Evolutionary conservation across 2,113 vertebrate species (phyloP).

Genomic region (Hippocampus guttulatus): DNA sequence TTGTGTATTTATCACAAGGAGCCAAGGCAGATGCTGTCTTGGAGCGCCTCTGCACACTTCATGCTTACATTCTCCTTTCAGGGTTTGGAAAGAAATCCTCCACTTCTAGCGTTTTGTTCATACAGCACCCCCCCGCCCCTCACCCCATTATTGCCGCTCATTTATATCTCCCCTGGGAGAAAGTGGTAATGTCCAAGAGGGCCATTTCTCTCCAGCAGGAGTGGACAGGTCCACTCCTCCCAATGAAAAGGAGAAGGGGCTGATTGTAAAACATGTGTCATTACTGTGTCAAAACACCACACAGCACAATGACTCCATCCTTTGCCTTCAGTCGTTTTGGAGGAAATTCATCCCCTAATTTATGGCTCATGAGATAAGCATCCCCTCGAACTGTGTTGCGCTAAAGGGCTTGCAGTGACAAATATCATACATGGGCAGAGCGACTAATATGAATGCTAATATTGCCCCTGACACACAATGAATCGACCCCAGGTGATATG

Average conservation of each 20-base stretch:
- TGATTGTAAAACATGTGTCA: conserved; percentile 74
- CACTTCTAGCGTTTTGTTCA: conserved; percentile 37
- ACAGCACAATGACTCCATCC: conserved; percentile 71
- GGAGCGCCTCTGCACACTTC: not conserved
- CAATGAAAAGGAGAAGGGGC: conserved; percentile 65
- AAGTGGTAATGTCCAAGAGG: conserved; percentile 70
- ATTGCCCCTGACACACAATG: conserved; percentile 67
- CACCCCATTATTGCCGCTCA: conserved; percentile 46
- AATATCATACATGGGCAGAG: conserved; percentile 64
- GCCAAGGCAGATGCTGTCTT: not conserved
- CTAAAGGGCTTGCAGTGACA: conserved; percentile 64
- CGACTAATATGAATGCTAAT: conserved; percentile 73
- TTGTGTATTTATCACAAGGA: conserved; percentile 52
- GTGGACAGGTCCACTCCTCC: conserved; percentile 67
- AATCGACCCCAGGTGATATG: conserved; percentile 69
- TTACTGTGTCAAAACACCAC: conserved; percentile 71
- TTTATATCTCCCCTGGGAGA: conserved; percentile 67
- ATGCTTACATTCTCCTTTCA: not conserved
- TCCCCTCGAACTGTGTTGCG: conserved; percentile 61
- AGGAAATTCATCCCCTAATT: conserved; percentile 69
- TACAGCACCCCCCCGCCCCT: conserved; percentile 45
- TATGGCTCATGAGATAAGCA: conserved; percentile 73
- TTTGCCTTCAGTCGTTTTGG: conserved; percentile 59
- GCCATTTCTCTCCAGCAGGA: conserved; percentile 68
- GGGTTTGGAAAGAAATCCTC: conserved; percentile 47